phyloP scores from a whole-genome alignment of 2,113 vertebrate species.

The Pseudopipra pipra region DNA sequence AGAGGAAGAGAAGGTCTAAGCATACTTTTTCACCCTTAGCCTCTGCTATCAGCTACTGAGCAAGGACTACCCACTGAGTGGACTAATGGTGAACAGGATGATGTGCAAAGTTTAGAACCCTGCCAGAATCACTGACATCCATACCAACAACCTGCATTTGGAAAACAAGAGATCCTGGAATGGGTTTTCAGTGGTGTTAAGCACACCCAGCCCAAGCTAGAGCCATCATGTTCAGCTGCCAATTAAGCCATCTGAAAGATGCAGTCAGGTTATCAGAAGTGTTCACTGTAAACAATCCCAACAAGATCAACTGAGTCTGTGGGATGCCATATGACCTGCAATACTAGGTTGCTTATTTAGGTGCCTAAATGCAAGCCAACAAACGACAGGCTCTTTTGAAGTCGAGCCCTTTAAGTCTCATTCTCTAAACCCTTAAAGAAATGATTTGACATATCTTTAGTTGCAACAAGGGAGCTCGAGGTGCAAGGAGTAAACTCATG shows the following conservation, averaged over 20 bases:
- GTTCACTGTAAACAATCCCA: background rate
- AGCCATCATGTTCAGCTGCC: background rate
- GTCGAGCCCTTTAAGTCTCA: background rate
- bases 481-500: background rate
- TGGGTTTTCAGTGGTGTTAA: background rate
- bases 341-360: background rate
- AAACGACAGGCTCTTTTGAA: background rate
- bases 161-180: background rate
- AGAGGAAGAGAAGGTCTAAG: background rate
- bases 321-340: background rate
- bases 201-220: background rate
- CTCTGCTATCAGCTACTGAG: background rate
- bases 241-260: background rate
- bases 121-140: rapidly evolving
- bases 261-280: background rate
- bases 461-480: background rate
- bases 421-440: background rate
- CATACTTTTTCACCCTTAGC: background rate
- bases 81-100: background rate
- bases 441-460: background rate
- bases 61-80: background rate
- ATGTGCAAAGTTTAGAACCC: background rate
- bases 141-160: background rate
- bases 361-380: background rate
- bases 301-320: background rate